Evolutionary conservation across 1,140 invertebrate genomes (phyloP).

Genomic region (Myzus persicae): DNA sequence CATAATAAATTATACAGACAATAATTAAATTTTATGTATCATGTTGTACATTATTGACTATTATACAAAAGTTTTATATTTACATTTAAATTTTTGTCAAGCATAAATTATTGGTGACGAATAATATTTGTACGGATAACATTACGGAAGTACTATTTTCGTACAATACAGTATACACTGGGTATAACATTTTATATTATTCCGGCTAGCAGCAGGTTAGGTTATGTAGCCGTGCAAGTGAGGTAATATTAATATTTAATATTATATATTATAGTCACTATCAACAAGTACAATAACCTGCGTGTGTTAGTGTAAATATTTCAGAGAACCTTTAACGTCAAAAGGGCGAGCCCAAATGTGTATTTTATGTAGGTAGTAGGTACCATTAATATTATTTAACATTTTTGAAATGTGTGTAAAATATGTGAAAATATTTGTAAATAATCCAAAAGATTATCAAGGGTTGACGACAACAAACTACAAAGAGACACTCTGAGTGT

Average conservation of each 20-base stretch:
- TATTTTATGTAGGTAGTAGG: neutral
- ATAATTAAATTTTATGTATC: slow-evolving; percentile 23
- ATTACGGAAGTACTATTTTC: no score
- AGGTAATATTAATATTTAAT: neutral
- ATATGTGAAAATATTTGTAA: neutral
- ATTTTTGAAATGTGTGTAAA: neutral
- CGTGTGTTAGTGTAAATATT: slow-evolving; percentile 11
- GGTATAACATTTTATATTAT: neutral
- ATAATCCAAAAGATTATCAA: neutral
- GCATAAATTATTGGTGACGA: neutral
- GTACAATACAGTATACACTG: no score
- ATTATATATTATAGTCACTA: neutral
- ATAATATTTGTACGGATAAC: neutral
- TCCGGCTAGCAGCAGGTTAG: neutral
- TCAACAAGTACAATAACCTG: neutral
- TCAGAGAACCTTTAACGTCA: neutral
- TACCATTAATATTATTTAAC: neutral
- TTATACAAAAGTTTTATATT: neutral
- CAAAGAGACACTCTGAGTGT: neutral
- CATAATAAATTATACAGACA: neutral
- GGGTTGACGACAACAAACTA: neutral
- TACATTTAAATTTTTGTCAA: neutral
- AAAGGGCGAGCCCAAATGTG: neutral
- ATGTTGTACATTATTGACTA: neutral
- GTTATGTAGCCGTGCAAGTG: neutral